Percentiles rank a stretch among this genome's conserved stretches.
Evolutionary conservation across 2,113 vertebrate species (phyloP).

Genomic region (Ptilorrhoa leucosticta): DNA sequence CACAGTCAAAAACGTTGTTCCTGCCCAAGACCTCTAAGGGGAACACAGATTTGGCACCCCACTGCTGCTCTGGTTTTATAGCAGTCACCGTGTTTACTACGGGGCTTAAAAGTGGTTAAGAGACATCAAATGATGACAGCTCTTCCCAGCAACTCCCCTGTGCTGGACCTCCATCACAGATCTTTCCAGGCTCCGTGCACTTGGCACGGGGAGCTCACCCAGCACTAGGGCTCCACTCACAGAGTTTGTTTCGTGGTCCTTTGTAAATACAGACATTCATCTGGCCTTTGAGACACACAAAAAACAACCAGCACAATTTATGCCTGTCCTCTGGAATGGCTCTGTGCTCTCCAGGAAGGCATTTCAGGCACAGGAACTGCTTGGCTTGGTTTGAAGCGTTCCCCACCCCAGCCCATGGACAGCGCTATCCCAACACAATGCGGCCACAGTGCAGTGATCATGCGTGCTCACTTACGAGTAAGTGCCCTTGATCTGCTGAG

Average conservation of each 20-base stretch:
- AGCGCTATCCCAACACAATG: neutral
- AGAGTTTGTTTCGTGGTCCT: neutral
- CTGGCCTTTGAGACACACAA: neutral
- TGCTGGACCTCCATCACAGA: constrained; percentile 6
- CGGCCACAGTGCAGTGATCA: neutral
- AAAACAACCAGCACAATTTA: neutral
- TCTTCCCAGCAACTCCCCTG: constrained; percentile 1
- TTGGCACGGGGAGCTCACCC: neutral
- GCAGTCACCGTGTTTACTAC: neutral
- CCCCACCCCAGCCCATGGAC: neutral
- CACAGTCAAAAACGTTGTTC: neutral
- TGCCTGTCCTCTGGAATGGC: neutral
- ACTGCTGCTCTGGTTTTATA: neutral
- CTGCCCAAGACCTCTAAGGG: neutral
- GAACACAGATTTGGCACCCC: neutral
- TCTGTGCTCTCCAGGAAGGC: neutral
- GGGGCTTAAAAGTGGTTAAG: neutral
- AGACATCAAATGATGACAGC: constrained; percentile 8
- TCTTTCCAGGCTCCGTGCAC: neutral
- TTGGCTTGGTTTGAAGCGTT: neutral
- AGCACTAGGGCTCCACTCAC: neutral
- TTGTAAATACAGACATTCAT: constrained; percentile 29
- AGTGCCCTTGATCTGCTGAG: constrained; percentile 12
- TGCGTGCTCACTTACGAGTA: neutral
- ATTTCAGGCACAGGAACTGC: neutral